phyloP scores from a whole-genome alignment of 2,888 invertebrate species.

The Eilema sororculum region DNA sequence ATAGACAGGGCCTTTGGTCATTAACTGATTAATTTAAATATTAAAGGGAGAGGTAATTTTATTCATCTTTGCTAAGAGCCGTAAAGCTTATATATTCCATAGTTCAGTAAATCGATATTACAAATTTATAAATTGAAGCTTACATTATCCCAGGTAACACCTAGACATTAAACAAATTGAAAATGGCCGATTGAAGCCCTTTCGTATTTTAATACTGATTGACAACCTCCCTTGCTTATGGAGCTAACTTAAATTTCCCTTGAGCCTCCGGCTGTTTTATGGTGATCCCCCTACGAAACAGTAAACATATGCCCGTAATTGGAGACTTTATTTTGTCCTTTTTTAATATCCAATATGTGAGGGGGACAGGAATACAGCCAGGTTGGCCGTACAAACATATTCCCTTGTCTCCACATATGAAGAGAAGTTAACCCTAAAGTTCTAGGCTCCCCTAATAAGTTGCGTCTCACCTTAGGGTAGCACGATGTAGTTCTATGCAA shows the following conservation, averaged over 20 bases:
- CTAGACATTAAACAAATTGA: slow-evolving; percentile 74
- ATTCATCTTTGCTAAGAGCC: background rate
- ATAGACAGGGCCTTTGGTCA: too few relatives aligned
- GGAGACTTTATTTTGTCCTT: slow-evolving; percentile 57
- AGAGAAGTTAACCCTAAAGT: slow-evolving; percentile 83
- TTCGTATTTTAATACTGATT: slow-evolving; percentile 79
- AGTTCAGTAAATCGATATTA: slow-evolving; percentile 22
- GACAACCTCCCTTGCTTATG: slow-evolving; percentile 74
- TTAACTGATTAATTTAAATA: background rate
- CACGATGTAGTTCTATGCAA: slow-evolving; percentile 58
- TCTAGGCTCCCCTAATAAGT: slow-evolving; percentile 85
- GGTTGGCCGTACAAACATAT: slow-evolving; percentile 74
- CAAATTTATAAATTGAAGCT: slow-evolving; percentile 29
- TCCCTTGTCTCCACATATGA: slow-evolving; percentile 73
- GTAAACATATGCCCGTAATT: slow-evolving; percentile 64
- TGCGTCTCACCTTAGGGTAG: slow-evolving; percentile 81
- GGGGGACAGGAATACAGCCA: slow-evolving; percentile 56
- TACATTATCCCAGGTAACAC: slow-evolving; percentile 46
- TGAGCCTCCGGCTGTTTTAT: slow-evolving; percentile 71
- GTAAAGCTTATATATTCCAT: too few relatives aligned
- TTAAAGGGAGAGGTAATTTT: background rate
- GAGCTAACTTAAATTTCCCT: slow-evolving; percentile 79
- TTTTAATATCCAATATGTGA: slow-evolving; percentile 47
- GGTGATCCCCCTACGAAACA: slow-evolving; percentile 69
- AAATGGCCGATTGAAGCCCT: slow-evolving; percentile 65